These are phyloP conservation scores for Theristus sp. DNA, from an alignment of 2,888 invertebrate species.

Conservation along the genomic window DNA sequence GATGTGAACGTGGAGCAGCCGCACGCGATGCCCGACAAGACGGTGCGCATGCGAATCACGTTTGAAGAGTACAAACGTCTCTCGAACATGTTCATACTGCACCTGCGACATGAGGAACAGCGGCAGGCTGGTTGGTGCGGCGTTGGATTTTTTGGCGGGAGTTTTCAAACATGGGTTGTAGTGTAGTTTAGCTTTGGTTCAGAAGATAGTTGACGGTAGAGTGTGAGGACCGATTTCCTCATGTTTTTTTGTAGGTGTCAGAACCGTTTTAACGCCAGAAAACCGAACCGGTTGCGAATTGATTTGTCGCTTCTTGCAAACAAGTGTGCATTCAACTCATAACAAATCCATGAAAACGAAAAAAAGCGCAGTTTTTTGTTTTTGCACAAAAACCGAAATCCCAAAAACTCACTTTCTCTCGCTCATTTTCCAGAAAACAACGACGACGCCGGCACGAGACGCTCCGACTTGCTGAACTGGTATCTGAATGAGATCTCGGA, in stretches of 20 bases:
- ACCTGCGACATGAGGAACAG: conserved; percentile 67
- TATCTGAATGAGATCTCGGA: conserved; percentile 69
- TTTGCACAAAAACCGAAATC: no score
- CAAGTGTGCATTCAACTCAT: no score
- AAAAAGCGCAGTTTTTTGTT: no score
- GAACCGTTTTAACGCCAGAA: no score
- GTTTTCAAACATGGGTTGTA: no score
- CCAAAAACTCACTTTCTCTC: background rate
- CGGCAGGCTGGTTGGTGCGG: background rate
- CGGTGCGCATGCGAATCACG: conserved; percentile 41
- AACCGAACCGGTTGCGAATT: no score
- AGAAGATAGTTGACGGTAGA: background rate
- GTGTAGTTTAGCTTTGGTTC: no score
- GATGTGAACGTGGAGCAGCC: background rate
- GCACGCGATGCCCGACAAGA: background rate
- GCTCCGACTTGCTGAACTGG: conserved; percentile 62
- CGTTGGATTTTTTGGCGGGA: no score
- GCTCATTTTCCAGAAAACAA: background rate
- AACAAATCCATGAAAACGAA: no score
- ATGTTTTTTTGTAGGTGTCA: background rate
- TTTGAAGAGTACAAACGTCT: conserved; percentile 84
- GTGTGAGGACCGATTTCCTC: background rate
- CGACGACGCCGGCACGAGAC: background rate
- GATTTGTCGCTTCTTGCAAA: no score
- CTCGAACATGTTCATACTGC: conserved; percentile 70